Evolutionary conservation across 1,140 invertebrate species (phyloP).

Genomic region (Drosophila bocqueti): DNA sequence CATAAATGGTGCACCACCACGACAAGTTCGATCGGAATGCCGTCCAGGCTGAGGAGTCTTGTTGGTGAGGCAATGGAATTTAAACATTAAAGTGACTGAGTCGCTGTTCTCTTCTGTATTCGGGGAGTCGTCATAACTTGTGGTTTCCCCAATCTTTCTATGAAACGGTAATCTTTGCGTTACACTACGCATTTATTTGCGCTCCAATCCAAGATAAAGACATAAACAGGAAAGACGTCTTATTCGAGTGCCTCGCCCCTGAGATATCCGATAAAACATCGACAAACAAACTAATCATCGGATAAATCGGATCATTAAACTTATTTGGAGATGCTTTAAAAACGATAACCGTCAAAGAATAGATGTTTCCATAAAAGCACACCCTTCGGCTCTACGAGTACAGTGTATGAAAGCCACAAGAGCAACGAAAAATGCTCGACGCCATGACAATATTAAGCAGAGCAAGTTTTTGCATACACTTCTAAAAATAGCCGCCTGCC

Average conservation of each 20-base stretch:
- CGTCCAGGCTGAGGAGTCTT: slow-evolving; percentile 4
- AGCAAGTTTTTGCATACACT: slow-evolving; percentile 19
- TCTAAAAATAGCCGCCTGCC: slow-evolving; percentile 24
- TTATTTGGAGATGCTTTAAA: too few species aligned
- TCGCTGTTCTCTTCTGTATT: not conserved
- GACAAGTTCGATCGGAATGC: slow-evolving; percentile 33
- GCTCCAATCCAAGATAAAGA: not conserved
- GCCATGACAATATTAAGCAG: slow-evolving; percentile 9
- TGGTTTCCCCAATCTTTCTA: not conserved
- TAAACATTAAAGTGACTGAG: not conserved
- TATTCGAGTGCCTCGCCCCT: not conserved
- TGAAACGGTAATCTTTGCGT: not conserved
- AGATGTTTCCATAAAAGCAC: too few species aligned
- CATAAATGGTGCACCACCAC: slow-evolving; percentile 44
- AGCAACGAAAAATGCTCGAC: slow-evolving; percentile 4
- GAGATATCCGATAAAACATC: too few species aligned
- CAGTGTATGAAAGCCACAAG: not conserved
- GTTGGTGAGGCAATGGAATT: slow-evolving; percentile 1
- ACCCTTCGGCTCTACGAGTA: not conserved
- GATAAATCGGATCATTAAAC: too few species aligned
- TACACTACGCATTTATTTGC: not conserved
- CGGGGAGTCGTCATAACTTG: not conserved
- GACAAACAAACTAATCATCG: too few species aligned
- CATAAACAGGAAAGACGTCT: not conserved
- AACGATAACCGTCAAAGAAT: too few species aligned